Percentiles rank a stretch among this genome's conserved stretches.
Evolutionary conservation across 2,888 invertebrate species (phyloP).

Genomic region (Xestoiulus laeticollis): DNA sequence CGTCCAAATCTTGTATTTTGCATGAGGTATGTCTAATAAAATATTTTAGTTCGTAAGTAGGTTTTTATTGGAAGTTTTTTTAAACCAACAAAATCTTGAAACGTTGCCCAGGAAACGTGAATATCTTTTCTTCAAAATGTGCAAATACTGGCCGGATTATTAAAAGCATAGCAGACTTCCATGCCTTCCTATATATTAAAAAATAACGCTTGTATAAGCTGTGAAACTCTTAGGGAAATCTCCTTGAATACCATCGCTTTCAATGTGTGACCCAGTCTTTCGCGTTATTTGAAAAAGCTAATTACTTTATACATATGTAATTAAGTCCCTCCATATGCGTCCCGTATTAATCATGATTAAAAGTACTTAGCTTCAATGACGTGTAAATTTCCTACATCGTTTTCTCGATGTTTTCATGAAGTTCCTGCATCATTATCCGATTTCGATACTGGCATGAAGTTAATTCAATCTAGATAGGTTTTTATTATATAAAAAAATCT

Average conservation of each 20-base stretch:
- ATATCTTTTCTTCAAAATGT: neutral
- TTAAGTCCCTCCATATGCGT: neutral
- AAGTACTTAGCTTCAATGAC: slow-evolving; percentile 14
- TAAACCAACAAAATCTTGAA: neutral
- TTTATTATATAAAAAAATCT: neutral
- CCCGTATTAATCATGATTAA: neutral
- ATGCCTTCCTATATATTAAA: neutral
- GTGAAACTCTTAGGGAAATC: neutral
- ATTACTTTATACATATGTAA: slow-evolving; percentile 34
- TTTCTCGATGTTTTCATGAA: slow-evolving; percentile 8
- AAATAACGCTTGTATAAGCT: neutral
- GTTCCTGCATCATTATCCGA: neutral
- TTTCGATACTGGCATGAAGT: neutral
- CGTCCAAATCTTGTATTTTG: neutral
- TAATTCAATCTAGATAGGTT: neutral
- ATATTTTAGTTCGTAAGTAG: neutral
- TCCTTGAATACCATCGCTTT: neutral
- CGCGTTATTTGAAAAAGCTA: neutral
- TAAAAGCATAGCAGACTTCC: neutral
- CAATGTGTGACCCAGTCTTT: neutral
- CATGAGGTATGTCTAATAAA: neutral
- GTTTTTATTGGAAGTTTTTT: neutral
- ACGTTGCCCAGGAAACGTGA: neutral
- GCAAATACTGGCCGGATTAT: neutral
- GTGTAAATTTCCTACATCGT: neutral